Evolutionary conservation across 2,113 vertebrate species (phyloP), one percentile per base, ranked within the genome.

Genomic region (Mixornis gularis): DNA sequence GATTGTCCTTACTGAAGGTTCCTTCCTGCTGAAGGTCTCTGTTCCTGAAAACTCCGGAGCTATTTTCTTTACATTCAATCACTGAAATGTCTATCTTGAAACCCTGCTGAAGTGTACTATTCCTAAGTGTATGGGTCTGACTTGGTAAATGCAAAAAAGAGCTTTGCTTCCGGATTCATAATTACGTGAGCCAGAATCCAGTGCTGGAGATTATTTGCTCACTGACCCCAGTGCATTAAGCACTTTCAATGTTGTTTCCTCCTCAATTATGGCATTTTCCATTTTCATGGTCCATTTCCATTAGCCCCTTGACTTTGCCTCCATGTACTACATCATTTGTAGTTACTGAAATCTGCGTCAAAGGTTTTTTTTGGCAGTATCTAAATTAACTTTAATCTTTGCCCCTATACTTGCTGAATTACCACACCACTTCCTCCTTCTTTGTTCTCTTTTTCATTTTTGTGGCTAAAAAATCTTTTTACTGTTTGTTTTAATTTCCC

Each of bases 401-500:
- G 24, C 46, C 68, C 51, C 20, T 63, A 51, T 77, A n/a, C 59
- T 88, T 86, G 44, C 49, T 94, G 87, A 94, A 90, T 79, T 89
- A 43, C 65, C 30, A 63, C 13, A 83, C 3, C 29, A 73, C 29
- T 92, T 92, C 76, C 59, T 85, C 34, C 36, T 90, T 68, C 29
- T 89, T 93, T 92, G 20, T 87, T 85, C 25, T 73, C 20, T 62
- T 90, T 58, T 53, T 71, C 44, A 49, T 79, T 89, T 91, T 79
- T 88, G 59, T 73, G 46, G 55, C 8, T 90, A 92, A 94, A 95
- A 80, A 83, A 55, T 80, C 22, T 70, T 90, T 94, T 78, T 78
- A 62, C 48, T 88, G 21, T 85, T 92, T 92, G 66, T 80, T 94
- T 94, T 90, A 59, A 88, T 84, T 95, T 95, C 68, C 77, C 88